These are phyloP conservation scores for Nomia melanderi DNA, from an alignment of 1,140 invertebrate species.

Conservation along the genomic window DNA sequence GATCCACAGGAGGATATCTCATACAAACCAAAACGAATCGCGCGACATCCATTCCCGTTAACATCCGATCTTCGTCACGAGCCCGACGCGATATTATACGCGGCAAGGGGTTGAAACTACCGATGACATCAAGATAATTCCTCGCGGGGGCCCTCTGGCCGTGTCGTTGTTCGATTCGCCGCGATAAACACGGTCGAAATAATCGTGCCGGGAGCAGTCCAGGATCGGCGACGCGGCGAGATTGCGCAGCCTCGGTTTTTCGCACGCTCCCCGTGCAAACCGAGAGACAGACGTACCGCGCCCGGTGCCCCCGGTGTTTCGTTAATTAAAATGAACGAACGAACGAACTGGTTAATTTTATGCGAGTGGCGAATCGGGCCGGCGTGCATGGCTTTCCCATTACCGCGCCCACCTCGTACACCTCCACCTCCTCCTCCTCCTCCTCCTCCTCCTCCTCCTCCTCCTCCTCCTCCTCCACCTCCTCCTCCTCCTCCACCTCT, in stretches of 20 bases:
- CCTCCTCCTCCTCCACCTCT: too few species aligned
- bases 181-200: conserved; percentile 18
- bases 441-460: too few species aligned
- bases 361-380: conserved; percentile 75
- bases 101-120: too few species aligned
- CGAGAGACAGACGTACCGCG: conserved; percentile 65
- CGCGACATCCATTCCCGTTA: too few species aligned
- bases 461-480: too few species aligned
- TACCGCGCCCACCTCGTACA: conserved; percentile 65
- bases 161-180: not conserved
- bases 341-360: conserved; percentile 78
- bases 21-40: too few species aligned
- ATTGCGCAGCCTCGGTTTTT: conserved; percentile 14
- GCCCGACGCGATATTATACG: too few species aligned
- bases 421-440: too few species aligned
- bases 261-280: conserved; percentile 31
- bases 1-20: too few species aligned
- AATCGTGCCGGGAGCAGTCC: not conserved
- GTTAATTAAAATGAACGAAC: conserved; percentile 79
- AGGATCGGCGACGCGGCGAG: conserved; percentile 15
- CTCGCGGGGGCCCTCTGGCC: not conserved
- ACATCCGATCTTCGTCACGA: too few species aligned
- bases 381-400: conserved; percentile 79
- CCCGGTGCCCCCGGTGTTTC: conserved; percentile 75
- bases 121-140: not conserved